Evolutionary conservation across 2,113 vertebrate genomes (phyloP).

Genomic region (Tyto alba): DNA sequence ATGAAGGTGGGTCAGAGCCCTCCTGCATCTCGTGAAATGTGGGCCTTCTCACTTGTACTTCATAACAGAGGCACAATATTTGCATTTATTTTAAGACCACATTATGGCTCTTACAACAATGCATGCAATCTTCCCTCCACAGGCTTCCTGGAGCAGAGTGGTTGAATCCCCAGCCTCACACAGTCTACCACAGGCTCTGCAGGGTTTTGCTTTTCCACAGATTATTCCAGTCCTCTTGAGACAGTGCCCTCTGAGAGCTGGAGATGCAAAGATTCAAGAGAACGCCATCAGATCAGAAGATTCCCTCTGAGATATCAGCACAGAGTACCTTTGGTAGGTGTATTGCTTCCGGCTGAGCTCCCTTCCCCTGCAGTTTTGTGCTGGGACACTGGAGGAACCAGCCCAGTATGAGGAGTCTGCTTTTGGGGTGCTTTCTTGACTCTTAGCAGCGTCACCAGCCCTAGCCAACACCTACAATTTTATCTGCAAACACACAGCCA

Average conservation of each 20-base stretch:
- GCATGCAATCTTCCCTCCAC: background rate
- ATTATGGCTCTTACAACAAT: accelerated
- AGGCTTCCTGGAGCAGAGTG: background rate
- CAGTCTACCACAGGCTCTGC: background rate
- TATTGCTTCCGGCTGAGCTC: background rate
- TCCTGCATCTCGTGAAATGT: background rate
- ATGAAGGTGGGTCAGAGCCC: background rate
- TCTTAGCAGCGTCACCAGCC: background rate
- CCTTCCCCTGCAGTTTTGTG: background rate
- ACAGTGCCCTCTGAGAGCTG: background rate
- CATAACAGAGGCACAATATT: background rate
- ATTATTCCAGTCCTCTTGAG: background rate
- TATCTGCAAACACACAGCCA: background rate
- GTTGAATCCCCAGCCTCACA: background rate
- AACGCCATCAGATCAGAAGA: background rate
- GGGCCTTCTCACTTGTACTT: background rate
- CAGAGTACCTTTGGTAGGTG: background rate
- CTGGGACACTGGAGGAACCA: background rate
- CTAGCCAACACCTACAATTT: background rate
- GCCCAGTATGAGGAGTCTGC: background rate
- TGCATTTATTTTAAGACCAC: background rate
- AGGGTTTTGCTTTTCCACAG: background rate
- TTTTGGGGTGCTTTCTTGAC: background rate
- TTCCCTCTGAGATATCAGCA: background rate
- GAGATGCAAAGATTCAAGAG: background rate